Conservation (phyloP, 2,797 vertebrate species). For the Parambassis ranga region DNA sequence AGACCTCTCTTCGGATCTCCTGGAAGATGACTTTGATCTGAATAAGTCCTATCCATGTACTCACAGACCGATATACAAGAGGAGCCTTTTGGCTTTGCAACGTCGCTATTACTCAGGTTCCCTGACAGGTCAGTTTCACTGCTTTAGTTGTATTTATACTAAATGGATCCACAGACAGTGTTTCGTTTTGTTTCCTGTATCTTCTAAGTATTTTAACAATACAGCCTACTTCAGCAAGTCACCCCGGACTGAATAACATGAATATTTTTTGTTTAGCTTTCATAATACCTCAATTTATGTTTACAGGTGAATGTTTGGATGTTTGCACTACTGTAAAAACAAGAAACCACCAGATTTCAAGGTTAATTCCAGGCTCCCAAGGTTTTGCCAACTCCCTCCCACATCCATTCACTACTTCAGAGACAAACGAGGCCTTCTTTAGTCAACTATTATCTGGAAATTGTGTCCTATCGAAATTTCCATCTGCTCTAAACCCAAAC, state of each 20-base stretch:
- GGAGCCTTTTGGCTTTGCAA: slow-evolving; percentile 56
- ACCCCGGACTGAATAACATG: no score
- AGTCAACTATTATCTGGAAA: slow-evolving; percentile 63
- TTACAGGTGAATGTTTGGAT: slow-evolving; percentile 67
- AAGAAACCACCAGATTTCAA: slow-evolving; percentile 73
- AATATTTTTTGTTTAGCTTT: neutral
- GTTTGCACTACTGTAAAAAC: slow-evolving; percentile 75
- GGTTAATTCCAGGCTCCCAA: slow-evolving; percentile 21
- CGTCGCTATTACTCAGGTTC: slow-evolving; percentile 68
- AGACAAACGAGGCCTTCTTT: slow-evolving; percentile 73
- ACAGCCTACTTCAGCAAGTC: no score
- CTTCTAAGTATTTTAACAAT: no score
- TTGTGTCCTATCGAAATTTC: slow-evolving; percentile 49
- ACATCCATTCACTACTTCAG: slow-evolving; percentile 57
- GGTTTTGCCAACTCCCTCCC: slow-evolving; percentile 30
- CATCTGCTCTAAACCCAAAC: slow-evolving; percentile 76
- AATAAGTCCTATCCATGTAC: slow-evolving; percentile 77
- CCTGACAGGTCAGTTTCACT: slow-evolving; percentile 71
- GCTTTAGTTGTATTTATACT: neutral
- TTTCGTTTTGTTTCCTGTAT: neutral
- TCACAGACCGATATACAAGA: slow-evolving; percentile 66
- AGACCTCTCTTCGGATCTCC: slow-evolving; percentile 11
- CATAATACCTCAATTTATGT: neutral
- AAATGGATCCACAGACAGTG: no score
- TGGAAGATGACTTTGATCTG: slow-evolving; percentile 61